Base-by-base conservation (phyloP, 2,797 vertebrate genomes). In the Paramormyrops hopkinsi region DNA sequence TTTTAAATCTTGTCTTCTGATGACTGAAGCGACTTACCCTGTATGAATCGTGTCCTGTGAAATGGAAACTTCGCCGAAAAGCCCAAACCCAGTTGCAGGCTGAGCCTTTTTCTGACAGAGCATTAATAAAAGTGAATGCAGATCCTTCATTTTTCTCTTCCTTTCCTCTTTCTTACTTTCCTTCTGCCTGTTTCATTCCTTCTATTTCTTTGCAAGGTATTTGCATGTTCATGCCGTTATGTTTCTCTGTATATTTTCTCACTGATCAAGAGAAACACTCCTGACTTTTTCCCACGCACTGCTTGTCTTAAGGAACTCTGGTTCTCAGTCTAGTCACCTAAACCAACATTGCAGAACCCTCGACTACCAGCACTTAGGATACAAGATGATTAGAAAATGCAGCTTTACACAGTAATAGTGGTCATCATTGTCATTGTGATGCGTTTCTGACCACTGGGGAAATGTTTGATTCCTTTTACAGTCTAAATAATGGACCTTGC, bases 41-140 rank as follows among this genome's bases (percentile, higher is more conserved):
- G 48, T 51, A 4, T 76, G 8, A 73, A 19, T 90, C 69, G 88
- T 86, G 87, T 86, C 9, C 3, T 14, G 87, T 87, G 88, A 90
- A 90, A 89, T 90, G 86, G 86, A 92, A 91, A 93, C 91, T 92
- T 91, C 93, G 88, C 90, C 92, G 90, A 89, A 59, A 76, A 88
- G 91, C 84, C 53, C 83, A 90, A 87, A 91, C 56, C 85, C 86
- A 84, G 53, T 90, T 82, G 22, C 65, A 88, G 90, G 90, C 87
- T 93, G 89, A 93, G 92, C 91, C 73, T 89, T 89, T 84, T 84
- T 14, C 89, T 37, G 90, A 91, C 89, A 88, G 25, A 90, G 83
- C 91, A 85, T 94, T 92, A 91, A 91, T 91, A 92, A 93, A 89
- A 41, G 73, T n/a, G 83, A 89, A 89, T 79, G 33, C 89, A 51